Evolutionary conservation across 2,113 vertebrate genomes (phyloP), one percentile per base, ranked within the genome.

Genomic region (Isichthys henryi): DNA sequence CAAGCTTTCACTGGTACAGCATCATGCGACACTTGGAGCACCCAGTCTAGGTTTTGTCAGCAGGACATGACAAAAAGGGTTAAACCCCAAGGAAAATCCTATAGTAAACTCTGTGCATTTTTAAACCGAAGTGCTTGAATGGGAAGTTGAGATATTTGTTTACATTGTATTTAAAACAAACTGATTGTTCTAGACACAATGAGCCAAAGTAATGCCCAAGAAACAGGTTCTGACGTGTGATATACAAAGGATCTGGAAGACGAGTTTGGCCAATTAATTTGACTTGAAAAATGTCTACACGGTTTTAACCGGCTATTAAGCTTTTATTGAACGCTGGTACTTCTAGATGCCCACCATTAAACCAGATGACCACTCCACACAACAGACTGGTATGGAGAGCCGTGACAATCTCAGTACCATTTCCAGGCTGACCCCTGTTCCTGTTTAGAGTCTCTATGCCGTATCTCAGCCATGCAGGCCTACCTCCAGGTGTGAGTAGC

Each of bases 401-500:
- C 7, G 15, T 1, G 90, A 89, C 91, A 90, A 91, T 88, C 90
- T 86, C 87, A 83, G 82, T 23, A 49, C 82, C 80, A 85, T 66
- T 88, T 90, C 86, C 53, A 56, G 52, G 82, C 83, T 77, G 43
- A n/a, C 17, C 83, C 88, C 31, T 80, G 15, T n/a, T n/a, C 83
- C 62, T 88, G 88, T 90, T 91, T 91, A 70, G 90, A 82, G 88
- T 91, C 87, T 31, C 66, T 13, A 84, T 52, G 31, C 49, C 17
- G 13, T 88, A 87, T 91, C 82, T 91, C 17, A 10, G 52, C 50
- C 21, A 27, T 21, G 5, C 39, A 80, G 43, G 43, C 70, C 46
- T 46, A 86, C 87, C 48, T 52, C 66, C 21, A 66, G 9, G 82
- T 21, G 85, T 50, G 45, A 43, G 56, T 90, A 66, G 17, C 77